Base-by-base conservation (phyloP, 2,113 vertebrate genomes). In the Barnardius zonarius region DNA sequence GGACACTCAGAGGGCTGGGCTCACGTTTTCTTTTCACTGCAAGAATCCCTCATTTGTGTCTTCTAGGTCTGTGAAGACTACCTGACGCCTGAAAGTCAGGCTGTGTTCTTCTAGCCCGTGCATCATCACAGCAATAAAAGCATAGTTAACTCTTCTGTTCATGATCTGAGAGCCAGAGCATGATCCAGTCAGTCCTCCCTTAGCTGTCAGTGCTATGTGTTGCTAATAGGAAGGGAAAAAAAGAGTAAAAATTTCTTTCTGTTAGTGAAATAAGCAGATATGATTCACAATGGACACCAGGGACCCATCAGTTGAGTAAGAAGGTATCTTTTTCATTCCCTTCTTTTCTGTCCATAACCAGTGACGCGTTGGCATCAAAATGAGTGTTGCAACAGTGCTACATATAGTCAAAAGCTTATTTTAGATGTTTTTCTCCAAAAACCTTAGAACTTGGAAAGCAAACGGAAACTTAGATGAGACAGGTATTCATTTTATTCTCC, bases 231-330 rank as follows among this genome's bases (percentile, higher is more conserved):
- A 85, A 81, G 27, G 61, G 62, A 3, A 59, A 90, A 88, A 86
- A 76, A 66, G 48, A 92, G 73, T 48, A 84, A 94, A 96, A 88
- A 62, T 31, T 88, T 79, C 28, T 69, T 96, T 95, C 80, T 96
- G 25, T 68, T 48, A 69, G 88, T 72, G 69, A 92, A 96, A 92
- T 73, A 86, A 94, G 93, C 57, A 84, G 57, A 62, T 87, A 72
- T 87, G 95, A 95, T 69, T 95, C 95, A 86, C 54, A 92, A 78
- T 8, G 19, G 57, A 82, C 88, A 79, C 62, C 31, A 86, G 96
- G 74, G 92, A 92, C 66, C 0, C 9, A 84, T 54, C 46, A 70
- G 74, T 66, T 97, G 93, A 94, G 74, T 70, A 96, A 93, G 92
- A 96, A 89, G 62, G 52, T 91, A 88, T 82, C 69, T 89, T 89